Evolutionary conservation across 2,888 invertebrate species (phyloP).

Genomic region (Suillia variegata): DNA sequence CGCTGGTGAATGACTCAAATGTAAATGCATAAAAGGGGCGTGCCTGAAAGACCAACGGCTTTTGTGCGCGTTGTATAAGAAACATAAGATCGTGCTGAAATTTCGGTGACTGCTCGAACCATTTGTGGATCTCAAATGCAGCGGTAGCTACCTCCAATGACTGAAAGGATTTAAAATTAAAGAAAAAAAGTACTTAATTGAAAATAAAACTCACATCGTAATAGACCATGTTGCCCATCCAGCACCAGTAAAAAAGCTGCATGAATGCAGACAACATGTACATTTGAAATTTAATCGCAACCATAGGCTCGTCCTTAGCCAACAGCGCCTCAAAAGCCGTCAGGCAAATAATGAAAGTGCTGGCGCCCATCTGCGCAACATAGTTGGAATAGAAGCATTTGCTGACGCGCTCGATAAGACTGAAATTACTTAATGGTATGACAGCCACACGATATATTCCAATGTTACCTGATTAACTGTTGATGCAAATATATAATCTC

Average conservation of each 20-base stretch:
- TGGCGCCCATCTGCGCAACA: constrained; percentile 46
- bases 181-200: neutral
- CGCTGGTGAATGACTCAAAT: constrained; percentile 19
- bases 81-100: constrained; percentile 46
- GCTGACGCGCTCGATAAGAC: constrained; percentile 29
- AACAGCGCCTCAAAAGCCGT: constrained; percentile 48
- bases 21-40: constrained; percentile 46
- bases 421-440: neutral
- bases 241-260: constrained; percentile 52
- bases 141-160: constrained; percentile 47
- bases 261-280: constrained; percentile 42
- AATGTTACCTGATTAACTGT: constrained; percentile 43
- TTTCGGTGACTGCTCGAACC: constrained; percentile 37
- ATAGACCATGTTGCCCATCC: constrained; percentile 42
- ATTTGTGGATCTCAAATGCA: constrained; percentile 44
- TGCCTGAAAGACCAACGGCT: constrained; percentile 45
- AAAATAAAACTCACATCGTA: constrained; percentile 38
- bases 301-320: constrained; percentile 39
- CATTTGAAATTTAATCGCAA: constrained; percentile 45
- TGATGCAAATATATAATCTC: constrained; percentile 45
- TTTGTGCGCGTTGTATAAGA: constrained; percentile 47
- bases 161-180: constrained; percentile 27
- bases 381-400: constrained; percentile 41
- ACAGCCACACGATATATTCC: too few relatives aligned
- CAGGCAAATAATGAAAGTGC: constrained; percentile 49